Percentiles rank a stretch among this genome's conserved stretches.
These are phyloP conservation scores for Athrips mouffetella DNA, from an alignment of 2,888 invertebrate genomes.

Conservation along the genomic window DNA sequence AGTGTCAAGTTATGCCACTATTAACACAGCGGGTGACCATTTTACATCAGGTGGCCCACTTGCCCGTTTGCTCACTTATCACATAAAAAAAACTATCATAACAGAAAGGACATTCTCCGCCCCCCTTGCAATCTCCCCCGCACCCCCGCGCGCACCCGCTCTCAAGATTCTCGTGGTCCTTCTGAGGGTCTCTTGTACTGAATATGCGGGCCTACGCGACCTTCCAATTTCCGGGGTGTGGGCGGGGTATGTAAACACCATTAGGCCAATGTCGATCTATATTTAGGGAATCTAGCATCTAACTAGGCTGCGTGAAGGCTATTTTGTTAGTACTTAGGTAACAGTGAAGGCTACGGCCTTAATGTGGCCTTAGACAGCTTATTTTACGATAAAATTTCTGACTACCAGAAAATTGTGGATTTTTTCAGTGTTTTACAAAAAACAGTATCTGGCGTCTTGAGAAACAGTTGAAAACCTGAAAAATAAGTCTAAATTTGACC, in stretches of 20 bases:
- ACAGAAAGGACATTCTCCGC: too few relatives aligned
- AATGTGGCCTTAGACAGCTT: background rate
- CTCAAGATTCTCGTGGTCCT: background rate
- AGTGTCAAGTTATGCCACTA: too few relatives aligned
- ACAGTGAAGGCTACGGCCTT: background rate
- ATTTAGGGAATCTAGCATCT: background rate
- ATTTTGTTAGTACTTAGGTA: background rate
- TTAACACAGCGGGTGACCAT: too few relatives aligned
- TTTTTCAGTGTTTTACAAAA: too few relatives aligned
- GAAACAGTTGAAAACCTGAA: too few relatives aligned
- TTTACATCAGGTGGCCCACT: too few relatives aligned
- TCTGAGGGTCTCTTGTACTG: background rate
- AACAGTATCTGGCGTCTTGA: too few relatives aligned
- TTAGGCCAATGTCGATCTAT: background rate
- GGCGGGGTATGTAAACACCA: background rate
- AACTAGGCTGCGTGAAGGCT: background rate
- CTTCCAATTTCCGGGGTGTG: too few relatives aligned
- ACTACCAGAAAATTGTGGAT: background rate
- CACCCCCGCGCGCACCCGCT: background rate
- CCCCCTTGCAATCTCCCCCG: background rate
- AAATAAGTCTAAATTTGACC: too few relatives aligned
- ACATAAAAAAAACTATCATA: too few relatives aligned
- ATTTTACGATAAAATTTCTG: background rate
- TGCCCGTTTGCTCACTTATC: too few relatives aligned
- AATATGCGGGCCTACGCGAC: too few relatives aligned